Evolutionary conservation across 2,797 vertebrate genomes (phyloP).

Genomic region (Cirrhinus mrigala): DNA sequence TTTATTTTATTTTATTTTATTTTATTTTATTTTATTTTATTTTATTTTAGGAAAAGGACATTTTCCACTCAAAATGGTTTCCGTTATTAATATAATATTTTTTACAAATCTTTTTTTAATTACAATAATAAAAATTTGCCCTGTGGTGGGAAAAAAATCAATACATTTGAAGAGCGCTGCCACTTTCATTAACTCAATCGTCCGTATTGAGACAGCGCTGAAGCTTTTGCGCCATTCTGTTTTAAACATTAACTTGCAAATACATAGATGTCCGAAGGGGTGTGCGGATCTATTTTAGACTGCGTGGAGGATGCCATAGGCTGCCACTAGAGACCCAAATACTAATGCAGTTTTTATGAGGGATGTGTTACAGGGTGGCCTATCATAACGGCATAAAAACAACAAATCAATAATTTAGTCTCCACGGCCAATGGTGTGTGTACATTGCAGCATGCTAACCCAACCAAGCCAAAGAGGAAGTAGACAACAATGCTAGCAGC

Average conservation of each 20-base stretch:
- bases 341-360: conserved; percentile 62
- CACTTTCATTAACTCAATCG: conserved; percentile 1
- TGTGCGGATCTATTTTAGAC: conserved; percentile 6
- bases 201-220: not conserved
- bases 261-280: not conserved
- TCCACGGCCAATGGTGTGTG: conserved; percentile 39
- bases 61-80: not conserved
- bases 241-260: conserved; percentile 9
- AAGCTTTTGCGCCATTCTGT: not conserved
- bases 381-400: conserved; percentile 79
- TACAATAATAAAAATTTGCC: not conserved
- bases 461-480: conserved; percentile 12
- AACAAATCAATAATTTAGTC: conserved; percentile 80
- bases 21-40: too few relatives aligned
- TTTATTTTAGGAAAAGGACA: too few relatives aligned
- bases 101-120: not conserved
- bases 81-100: not conserved
- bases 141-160: not conserved
- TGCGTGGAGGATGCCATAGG: conserved; percentile 19
- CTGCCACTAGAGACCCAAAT: conserved; percentile 47
- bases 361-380: conserved; percentile 65
- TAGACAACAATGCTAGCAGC: not conserved
- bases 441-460: conserved; percentile 1
- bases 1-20: too few relatives aligned
- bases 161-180: not conserved